These are phyloP conservation scores for Chrysogorgia sp. DNA, from an alignment of 92 coral and sea anemone species.

Conservation along the genomic window DNA sequence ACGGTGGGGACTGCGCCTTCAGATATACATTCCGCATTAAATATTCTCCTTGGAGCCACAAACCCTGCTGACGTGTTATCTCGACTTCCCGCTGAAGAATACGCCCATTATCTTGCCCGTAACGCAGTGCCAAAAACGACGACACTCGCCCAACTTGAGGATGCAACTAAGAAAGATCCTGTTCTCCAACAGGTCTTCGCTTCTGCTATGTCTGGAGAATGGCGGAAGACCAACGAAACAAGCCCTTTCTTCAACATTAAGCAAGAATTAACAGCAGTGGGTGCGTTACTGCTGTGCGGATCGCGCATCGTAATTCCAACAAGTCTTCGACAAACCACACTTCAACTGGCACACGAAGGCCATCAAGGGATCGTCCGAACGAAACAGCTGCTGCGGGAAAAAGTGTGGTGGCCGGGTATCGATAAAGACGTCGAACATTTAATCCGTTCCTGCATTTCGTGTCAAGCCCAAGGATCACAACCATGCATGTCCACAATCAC, in stretches of 20 bases:
- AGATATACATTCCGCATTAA: not conserved
- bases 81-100: too few relatives aligned
- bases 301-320: conserved; percentile 5
- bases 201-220: too few relatives aligned
- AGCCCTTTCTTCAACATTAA: too few relatives aligned
- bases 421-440: conserved; percentile 5
- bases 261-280: not conserved
- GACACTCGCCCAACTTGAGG: too few relatives aligned
- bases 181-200: too few relatives aligned
- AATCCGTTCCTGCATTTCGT: conserved; percentile 21
- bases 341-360: conserved; percentile 21
- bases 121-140: too few relatives aligned
- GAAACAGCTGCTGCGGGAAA: conserved; percentile 12
- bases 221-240: too few relatives aligned
- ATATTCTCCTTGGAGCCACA: too few relatives aligned
- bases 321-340: conserved; percentile 7
- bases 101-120: too few relatives aligned
- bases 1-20: not conserved
- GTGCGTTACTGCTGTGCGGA: not conserved
- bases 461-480: conserved; percentile 3
- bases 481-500: conserved; percentile 14
- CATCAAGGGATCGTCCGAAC: conserved; percentile 2
- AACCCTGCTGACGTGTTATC: too few relatives aligned
- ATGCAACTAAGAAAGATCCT: too few relatives aligned
- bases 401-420: not conserved